Evolutionary conservation across 2,888 invertebrate species (phyloP), one percentile per base, ranked within the genome.

Genomic region (Cantharis rufa): DNA sequence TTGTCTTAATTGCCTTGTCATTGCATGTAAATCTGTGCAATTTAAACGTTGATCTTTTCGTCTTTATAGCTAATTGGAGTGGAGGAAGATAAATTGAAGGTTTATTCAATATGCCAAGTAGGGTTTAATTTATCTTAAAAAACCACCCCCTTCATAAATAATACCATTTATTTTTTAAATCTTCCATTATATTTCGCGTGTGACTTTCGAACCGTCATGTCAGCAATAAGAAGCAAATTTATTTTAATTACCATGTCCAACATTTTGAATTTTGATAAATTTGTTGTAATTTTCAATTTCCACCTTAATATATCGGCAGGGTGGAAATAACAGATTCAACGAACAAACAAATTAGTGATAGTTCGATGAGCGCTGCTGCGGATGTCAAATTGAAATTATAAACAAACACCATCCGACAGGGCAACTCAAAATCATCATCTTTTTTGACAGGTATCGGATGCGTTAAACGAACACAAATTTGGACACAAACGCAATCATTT

Each of bases 1-100:
- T 82, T 82, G 82, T 84, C 83, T 84, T 83, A 83, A 83, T 84
- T 83, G 83, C 78, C 78, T 76, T 78, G 81, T 81, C 81, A 82
- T 82, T 82, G 81, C 82, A 74, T 77, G 71, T 78, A 81, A 82
- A 82, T 81, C 81, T 79, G 78, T 72, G 80, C 79, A 78, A 80
- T 79, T 81, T 81, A 81, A 71, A 66, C 76, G 76, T 70, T 77
- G 80, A 77, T 78, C 79, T 81, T 78, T 81, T 77, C 79, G 81
- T 82, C 82, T 81, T 82, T 79, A 75, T 80, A 78, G 78, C 81
- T 82, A 82, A 82, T 82, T 82, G 82, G 80, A 82, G 77, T 78
- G 77, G 81, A 82, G 82, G 77, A 82, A 82, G 82, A 82, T 82
- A 81, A 82, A 82, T 81, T 80, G 77, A 79, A 66, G 80, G 80